These are phyloP conservation scores for Tragelaphus eurycerus DNA, from an alignment of 2,797 vertebrate genomes.

Conservation along the genomic window DNA sequence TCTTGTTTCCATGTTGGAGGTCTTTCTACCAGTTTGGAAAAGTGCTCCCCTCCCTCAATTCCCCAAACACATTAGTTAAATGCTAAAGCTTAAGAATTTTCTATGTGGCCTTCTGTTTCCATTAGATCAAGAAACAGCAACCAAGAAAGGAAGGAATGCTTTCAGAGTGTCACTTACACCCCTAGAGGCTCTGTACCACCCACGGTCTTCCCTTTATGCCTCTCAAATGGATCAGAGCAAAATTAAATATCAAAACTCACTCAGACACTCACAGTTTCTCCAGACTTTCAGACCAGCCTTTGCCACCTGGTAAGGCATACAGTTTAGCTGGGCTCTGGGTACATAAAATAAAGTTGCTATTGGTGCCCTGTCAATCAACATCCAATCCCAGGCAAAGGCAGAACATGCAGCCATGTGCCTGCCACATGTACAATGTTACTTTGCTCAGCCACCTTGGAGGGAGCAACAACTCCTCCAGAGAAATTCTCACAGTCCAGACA, in stretches of 20 bases:
- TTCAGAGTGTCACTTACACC: slow-evolving; percentile 71
- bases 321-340: slow-evolving; percentile 48
- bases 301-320: slow-evolving; percentile 41
- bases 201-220: slow-evolving; percentile 42
- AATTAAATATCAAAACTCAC: slow-evolving; percentile 65
- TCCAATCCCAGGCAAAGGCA: slow-evolving; percentile 72
- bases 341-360: slow-evolving; percentile 69
- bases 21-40: slow-evolving; percentile 52
- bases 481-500: neutral
- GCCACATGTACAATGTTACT: slow-evolving; percentile 62
- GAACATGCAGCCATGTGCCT: slow-evolving; percentile 73
- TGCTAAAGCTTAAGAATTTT: slow-evolving; percentile 53
- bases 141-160: slow-evolving; percentile 53
- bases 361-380: slow-evolving; percentile 79
- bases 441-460: slow-evolving; percentile 18
- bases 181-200: slow-evolving; percentile 62
- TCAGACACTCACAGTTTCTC: slow-evolving; percentile 36
- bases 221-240: slow-evolving; percentile 67
- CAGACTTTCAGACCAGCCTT: slow-evolving; percentile 33
- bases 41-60: neutral
- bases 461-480: neutral
- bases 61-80: slow-evolving; percentile 24
- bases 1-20: slow-evolving; percentile 62
- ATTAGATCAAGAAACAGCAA: slow-evolving; percentile 22
- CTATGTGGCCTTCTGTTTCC: slow-evolving; percentile 55